Base-by-base conservation (phyloP, 2,888 invertebrate genomes). In the Pterostichus madidus region DNA sequence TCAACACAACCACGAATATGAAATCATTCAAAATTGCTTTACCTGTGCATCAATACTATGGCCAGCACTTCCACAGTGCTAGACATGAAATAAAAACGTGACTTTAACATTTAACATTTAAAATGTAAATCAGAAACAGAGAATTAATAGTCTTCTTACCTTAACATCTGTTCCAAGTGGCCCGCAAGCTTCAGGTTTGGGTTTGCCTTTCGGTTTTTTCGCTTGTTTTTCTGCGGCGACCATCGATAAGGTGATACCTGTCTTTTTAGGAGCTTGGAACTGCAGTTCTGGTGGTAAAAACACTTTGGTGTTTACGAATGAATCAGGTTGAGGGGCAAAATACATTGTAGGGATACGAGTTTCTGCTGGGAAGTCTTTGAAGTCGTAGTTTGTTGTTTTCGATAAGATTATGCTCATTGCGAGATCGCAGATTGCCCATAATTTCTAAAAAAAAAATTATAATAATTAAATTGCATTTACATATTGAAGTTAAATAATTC, bases 351-450 rank as follows among this genome's bases (percentile, higher is more conserved):
- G 97, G 88, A 98, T 94, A 88, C 96, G 93, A 79, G 96, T 94
- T 89, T 97, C 96, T 56, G 95, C 93, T 6, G 96, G 95, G 89
- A 96, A 96, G 88, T 98, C 97, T 89, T 96, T 97, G 91, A 96
- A 92, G 88, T 98, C 97, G 91, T 96, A 97, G 88, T 94, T 96
- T 79, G 94, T 93, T 73, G 97, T 95, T 88, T 97, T 97, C 83
- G 96, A 93, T 91, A 96, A 93, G 86, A 99, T 94, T 87, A 99
- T 93, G 73, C 97, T 96, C 92, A 98, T 94, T 13, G 98, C 96
- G 85, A 99, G 92, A 92, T 99, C 99, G 92, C 98, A 98, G 79
- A 97, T 94, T 35, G 98, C 96, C 96, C 98, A 99, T 89, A 99
- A 91, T 96, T 98, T 98, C 97, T 98, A 90, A 80, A 86, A 49